phyloP scores from a whole-genome alignment of 2,113 vertebrate species.

The Mormoops blainvillei region DNA sequence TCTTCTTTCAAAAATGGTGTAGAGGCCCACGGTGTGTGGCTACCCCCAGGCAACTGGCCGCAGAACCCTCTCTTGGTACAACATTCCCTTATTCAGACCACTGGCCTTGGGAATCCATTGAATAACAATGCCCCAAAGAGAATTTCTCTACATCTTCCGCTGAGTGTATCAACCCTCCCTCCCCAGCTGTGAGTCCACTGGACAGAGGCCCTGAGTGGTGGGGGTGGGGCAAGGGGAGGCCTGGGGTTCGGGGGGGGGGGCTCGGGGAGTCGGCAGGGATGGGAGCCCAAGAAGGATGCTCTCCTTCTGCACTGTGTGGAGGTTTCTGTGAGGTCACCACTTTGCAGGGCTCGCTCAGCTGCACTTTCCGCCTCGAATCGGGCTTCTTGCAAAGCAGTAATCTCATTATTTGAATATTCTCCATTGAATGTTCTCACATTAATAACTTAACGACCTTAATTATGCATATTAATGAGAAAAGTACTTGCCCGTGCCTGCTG shows the following conservation, averaged over 20 bases:
- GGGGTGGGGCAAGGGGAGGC: too few species aligned
- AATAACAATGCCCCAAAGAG: neutral
- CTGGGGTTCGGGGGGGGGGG: accelerated
- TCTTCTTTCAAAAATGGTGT: neutral
- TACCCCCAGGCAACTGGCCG: accelerated
- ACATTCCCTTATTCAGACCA: neutral
- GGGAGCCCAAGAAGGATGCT: neutral
- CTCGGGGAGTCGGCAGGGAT: neutral
- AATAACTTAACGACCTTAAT: constrained; percentile 57
- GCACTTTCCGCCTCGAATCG: neutral
- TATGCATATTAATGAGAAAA: constrained; percentile 18
- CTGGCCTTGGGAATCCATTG: neutral
- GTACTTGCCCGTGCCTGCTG: neutral
- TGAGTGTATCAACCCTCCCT: neutral
- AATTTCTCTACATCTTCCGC: neutral
- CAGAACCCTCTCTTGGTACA: neutral
- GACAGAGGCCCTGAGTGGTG: neutral
- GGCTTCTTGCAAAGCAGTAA: constrained; percentile 6
- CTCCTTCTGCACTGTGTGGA: neutral
- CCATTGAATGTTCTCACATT: constrained; percentile 37
- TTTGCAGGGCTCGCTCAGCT: neutral
- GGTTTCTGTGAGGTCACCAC: neutral
- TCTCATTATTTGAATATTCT: constrained; percentile 42
- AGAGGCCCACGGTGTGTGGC: neutral
- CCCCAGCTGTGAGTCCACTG: neutral